Percentiles rank a stretch among this genome's conserved stretches.
These are phyloP conservation scores for Temnothorax ravouxi DNA, from an alignment of 2,888 invertebrate species.

Conservation along the genomic window DNA sequence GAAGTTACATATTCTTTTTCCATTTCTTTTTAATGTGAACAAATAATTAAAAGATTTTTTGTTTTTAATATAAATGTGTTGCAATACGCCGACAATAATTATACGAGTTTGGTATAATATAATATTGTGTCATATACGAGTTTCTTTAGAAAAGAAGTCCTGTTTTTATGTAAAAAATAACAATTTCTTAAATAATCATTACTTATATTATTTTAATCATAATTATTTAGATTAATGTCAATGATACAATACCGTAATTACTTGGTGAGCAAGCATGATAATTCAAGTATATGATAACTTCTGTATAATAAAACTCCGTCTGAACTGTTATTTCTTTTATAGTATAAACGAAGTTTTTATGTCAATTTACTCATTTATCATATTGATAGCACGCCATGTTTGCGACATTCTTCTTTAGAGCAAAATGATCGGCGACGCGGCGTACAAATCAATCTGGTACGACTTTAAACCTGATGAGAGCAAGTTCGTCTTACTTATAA, in stretches of 20 bases:
- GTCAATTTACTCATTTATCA: slow-evolving; percentile 5
- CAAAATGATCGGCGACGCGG: slow-evolving; percentile 56
- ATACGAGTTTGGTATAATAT: not conserved
- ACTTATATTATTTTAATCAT: not conserved
- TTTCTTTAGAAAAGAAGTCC: not conserved
- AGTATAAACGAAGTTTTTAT: not conserved
- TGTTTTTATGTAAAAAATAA: not conserved
- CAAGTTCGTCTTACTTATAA: slow-evolving; percentile 60
- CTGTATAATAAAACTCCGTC: not conserved
- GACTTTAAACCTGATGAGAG: slow-evolving; percentile 57
- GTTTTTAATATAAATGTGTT: not conserved
- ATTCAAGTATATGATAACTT: not conserved
- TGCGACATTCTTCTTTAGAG: slow-evolving; percentile 60
- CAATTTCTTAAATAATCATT: not conserved
- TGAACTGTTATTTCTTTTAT: not conserved
- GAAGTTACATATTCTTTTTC: not conserved
- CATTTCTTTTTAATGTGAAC: not conserved
- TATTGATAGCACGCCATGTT: slow-evolving; percentile 10
- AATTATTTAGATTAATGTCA: not conserved
- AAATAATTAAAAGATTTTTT: not conserved
- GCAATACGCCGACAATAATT: not conserved
- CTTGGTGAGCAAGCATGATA: not conserved
- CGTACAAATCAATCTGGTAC: slow-evolving; percentile 71
- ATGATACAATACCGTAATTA: not conserved
- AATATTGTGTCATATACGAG: not conserved